Percentiles rank a stretch among this genome's conserved stretches.
phyloP scores from a whole-genome alignment of 2,113 vertebrate species.

The Chroicocephalus ridibundus region DNA sequence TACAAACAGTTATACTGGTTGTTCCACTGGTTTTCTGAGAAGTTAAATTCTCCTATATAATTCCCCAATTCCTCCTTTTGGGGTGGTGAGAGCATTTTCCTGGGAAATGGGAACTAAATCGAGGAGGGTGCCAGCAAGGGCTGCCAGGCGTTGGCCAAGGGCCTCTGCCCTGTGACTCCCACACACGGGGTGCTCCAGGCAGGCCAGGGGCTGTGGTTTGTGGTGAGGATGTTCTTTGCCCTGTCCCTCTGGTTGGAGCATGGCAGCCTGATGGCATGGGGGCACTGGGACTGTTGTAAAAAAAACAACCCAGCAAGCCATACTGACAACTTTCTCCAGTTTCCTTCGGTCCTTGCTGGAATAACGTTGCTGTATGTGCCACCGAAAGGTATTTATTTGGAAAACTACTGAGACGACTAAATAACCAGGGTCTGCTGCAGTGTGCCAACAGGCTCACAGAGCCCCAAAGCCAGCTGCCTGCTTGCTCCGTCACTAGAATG shows the following conservation, averaged over 20 bases:
- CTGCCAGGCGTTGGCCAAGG: neutral
- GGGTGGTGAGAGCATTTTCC: neutral
- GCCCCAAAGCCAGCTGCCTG: neutral
- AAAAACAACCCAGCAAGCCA: neutral
- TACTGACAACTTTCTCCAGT: neutral
- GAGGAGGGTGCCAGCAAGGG: neutral
- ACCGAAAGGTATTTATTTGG: neutral
- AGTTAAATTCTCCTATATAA: neutral
- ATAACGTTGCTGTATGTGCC: neutral
- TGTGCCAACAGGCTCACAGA: neutral
- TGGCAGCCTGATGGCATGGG: neutral
- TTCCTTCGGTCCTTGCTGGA: neutral
- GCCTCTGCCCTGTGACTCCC: neutral
- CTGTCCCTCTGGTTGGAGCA: rapidly evolving
- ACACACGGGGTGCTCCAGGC: rapidly evolving
- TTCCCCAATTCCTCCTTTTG: neutral
- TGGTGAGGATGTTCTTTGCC: neutral
- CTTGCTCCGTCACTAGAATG: rapidly evolving
- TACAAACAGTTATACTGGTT: neutral
- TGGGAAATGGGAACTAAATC: neutral
- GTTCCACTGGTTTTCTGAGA: neutral
- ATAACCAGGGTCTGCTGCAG: neutral
- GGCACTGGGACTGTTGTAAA: neutral
- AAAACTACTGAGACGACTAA: neutral
- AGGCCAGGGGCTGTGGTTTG: neutral